Evolutionary conservation across 2,113 vertebrate genomes (phyloP), one percentile per base, ranked within the genome.

Genomic region (Felis catus): DNA sequence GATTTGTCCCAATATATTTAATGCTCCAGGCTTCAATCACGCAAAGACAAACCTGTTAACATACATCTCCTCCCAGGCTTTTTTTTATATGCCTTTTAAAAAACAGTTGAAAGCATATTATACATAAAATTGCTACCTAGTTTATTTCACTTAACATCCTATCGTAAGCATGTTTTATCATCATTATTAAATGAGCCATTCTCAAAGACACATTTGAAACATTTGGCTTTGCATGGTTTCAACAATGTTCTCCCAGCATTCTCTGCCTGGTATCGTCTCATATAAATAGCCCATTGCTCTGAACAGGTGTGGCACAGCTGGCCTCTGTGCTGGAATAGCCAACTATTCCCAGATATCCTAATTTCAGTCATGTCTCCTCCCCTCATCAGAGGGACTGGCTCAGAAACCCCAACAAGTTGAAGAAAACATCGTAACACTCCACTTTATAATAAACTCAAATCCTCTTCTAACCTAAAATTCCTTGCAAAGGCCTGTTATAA

Each of bases 171-270:
- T 71, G 53, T 66, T 80, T 71, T 76, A 51, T 80, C 51, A 36
- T 36, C 27, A 53, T 83, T 83, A 71, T 41, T 71, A 92, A 97
- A 66, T 58, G 18, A 96, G n/a, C 39, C 19, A 68, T 45, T 94
- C 93, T 89, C 92, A 92, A 53, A 95, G 73, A 66, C 33, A 61
- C 25, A 82, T 73, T 39, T 95, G 27, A 95, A 97, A 95, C 27
- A 39, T 39, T 70, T 91, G 73, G 16, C 31, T 70, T 89, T 89
- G 36, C 51, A 19, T 45, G 61, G 11, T 95, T 93, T 68, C 25
- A 31, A 29, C 33, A 88, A 51, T 33, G 4, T 29, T 96, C n/a
- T 48, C 13, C 31, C 65, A 33, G 87, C 63, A 33, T 84, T 79
- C 53, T 93, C 76, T 74, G 15, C 51, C 65, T n/a, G n/a, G 33